phyloP scores from a whole-genome alignment of 2,113 vertebrate species.

The Nansenia antarctica region DNA sequence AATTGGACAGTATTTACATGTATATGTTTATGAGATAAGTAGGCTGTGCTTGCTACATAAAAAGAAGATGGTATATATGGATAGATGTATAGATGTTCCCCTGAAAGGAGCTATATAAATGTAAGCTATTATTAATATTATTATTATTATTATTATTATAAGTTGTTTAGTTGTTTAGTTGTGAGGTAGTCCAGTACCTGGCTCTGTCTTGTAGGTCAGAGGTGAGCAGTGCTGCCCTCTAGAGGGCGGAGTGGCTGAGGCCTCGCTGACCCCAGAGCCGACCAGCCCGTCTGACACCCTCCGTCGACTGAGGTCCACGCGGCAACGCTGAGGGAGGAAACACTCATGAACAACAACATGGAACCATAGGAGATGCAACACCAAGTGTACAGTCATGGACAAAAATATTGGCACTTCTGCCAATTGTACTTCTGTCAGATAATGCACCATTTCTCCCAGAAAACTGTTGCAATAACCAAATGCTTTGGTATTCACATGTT shows the following conservation, averaged over 20 bases:
- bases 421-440: too few species aligned
- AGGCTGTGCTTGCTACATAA: neutral
- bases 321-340: slow-evolving; percentile 34
- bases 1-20: neutral
- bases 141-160: too few species aligned
- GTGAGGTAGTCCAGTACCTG: slow-evolving; percentile 58
- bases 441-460: too few species aligned
- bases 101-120: too few species aligned
- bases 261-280: slow-evolving; percentile 55
- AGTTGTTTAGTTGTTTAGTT: neutral
- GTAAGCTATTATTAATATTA: neutral
- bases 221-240: slow-evolving; percentile 16
- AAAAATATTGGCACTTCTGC: too few species aligned
- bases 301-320: slow-evolving; percentile 55
- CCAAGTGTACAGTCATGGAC: too few species aligned
- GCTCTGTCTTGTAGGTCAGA: slow-evolving; percentile 68
- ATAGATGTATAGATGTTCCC: too few species aligned
- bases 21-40: neutral
- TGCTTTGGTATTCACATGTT: too few species aligned
- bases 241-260: neutral
- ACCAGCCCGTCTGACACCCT: slow-evolving; percentile 58
- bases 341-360: neutral
- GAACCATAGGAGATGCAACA: too few species aligned
- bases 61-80: neutral
- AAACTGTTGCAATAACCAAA: too few species aligned